Percentiles rank a stretch among this genome's conserved stretches.
These are phyloP conservation scores for Paragorgia papillata DNA, from an alignment of 92 coral and sea anemone species.

Conservation along the genomic window DNA sequence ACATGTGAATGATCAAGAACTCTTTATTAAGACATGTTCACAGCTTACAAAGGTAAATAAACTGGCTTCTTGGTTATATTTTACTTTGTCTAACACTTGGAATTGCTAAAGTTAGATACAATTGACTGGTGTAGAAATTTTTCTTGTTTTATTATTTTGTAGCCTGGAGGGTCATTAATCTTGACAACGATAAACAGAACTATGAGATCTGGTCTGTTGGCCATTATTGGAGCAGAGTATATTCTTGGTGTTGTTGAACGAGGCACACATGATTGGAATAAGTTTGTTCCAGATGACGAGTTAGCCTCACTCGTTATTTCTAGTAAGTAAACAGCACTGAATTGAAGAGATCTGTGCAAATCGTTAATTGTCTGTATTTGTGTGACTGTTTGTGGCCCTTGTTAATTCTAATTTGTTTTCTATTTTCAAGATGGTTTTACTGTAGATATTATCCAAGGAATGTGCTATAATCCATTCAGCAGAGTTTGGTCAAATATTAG, in stretches of 20 bases:
- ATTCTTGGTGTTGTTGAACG: constrained; percentile 71
- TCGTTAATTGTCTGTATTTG: background rate
- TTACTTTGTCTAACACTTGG: background rate
- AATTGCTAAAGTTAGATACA: too few relatives aligned
- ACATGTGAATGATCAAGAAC: constrained; percentile 77
- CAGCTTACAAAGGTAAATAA: constrained; percentile 72
- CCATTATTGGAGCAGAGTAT: constrained; percentile 91
- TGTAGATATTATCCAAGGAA: constrained; percentile 64
- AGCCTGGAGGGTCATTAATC: constrained; percentile 92
- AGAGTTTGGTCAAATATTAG: constrained; percentile 68
- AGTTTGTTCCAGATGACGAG: constrained; percentile 79
- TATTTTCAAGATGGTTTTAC: constrained; percentile 61
- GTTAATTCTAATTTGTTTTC: background rate
- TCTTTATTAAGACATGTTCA: constrained; percentile 72
- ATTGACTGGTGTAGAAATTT: too few relatives aligned
- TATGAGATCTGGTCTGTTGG: constrained; percentile 72
- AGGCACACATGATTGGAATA: constrained; percentile 99
- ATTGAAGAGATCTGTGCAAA: too few relatives aligned
- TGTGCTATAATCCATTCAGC: constrained; percentile 65
- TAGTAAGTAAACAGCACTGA: constrained; percentile 71
- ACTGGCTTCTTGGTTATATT: background rate
- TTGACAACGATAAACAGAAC: constrained; percentile 87
- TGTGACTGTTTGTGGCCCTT: too few relatives aligned
- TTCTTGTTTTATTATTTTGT: background rate
- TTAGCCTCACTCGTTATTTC: constrained; percentile 58